phyloP scores from a whole-genome alignment of 2,797 vertebrate species.

The Chrysocyon brachyurus region DNA sequence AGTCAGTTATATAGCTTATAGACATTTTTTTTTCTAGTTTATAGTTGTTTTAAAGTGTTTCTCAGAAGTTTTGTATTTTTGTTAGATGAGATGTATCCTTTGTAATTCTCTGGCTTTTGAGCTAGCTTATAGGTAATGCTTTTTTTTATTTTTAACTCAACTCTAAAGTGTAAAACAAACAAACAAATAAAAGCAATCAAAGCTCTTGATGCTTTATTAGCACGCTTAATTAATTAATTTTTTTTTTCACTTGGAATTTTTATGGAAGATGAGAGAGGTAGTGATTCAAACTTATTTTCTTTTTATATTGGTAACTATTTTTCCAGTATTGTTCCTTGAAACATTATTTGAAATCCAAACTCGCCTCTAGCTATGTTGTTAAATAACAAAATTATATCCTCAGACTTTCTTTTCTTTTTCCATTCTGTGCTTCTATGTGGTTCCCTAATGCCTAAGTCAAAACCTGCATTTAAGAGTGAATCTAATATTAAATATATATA shows the following conservation, averaged over 20 bases:
- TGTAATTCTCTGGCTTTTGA: background rate
- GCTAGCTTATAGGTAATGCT: background rate
- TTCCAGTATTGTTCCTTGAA: background rate
- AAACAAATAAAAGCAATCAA: background rate
- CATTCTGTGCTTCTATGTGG: background rate
- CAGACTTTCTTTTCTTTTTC: background rate
- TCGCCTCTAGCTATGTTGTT: background rate
- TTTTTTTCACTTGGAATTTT: background rate
- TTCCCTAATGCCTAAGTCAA: background rate
- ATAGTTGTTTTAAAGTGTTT: background rate
- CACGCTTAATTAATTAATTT: background rate
- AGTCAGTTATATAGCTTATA: background rate
- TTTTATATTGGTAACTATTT: background rate
- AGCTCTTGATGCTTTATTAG: background rate
- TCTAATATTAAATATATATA: background rate
- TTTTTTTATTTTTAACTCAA: background rate
- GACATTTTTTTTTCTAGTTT: conserved; percentile 6
- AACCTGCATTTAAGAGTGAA: background rate
- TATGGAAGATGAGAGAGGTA: background rate
- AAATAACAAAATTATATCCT: background rate
- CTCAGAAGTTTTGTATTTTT: conserved; percentile 2
- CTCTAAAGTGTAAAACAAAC: background rate
- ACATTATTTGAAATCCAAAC: conserved; percentile 27
- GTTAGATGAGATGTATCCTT: background rate
- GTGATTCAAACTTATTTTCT: background rate